phyloP scores from a whole-genome alignment of 2,797 vertebrate species.

The Harpagifer antarcticus region DNA sequence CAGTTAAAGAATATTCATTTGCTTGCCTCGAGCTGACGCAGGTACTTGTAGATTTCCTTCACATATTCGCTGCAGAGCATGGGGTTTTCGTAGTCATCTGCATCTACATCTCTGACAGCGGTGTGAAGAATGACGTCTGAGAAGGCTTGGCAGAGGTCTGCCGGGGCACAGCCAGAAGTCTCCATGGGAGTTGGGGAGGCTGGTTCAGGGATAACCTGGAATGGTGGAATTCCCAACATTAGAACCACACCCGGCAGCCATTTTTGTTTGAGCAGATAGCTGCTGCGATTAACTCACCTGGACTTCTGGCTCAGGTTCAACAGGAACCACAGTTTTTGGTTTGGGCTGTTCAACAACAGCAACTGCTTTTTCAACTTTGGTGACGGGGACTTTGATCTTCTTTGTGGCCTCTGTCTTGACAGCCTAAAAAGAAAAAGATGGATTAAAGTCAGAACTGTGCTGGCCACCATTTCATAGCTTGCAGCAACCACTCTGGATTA shows the following conservation, averaged over 20 bases:
- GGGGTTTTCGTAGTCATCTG: conserved; percentile 84
- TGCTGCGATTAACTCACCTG: conserved; percentile 46
- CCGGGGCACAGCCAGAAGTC: conserved; percentile 78
- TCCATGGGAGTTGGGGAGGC: conserved; percentile 83
- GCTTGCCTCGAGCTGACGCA: conserved; percentile 87
- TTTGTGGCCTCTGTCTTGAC: conserved; percentile 69
- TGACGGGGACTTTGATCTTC: conserved; percentile 40
- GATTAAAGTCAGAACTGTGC: not conserved
- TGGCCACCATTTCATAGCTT: too few species aligned
- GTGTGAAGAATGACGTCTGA: conserved; percentile 85
- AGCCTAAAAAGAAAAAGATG: conserved; percentile 38
- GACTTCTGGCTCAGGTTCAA: conserved; percentile 52
- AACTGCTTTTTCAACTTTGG: conserved; percentile 52
- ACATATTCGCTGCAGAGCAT: conserved; percentile 90
- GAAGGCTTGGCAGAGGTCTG: conserved; percentile 86
- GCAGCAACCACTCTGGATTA: not conserved
- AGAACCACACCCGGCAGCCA: not conserved
- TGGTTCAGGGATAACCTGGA: conserved; percentile 70
- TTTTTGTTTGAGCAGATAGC: too few species aligned
- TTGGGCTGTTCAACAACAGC: conserved; percentile 48
- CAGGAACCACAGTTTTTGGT: conserved; percentile 36
- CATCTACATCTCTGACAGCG: conserved; percentile 85
- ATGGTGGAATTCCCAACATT: rapidly evolving
- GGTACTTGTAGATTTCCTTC: conserved; percentile 91
- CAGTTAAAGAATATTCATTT: too few species aligned